Evolutionary conservation across 2,797 vertebrate genomes (phyloP).

Genomic region (Helicolenus hilgendorfi): DNA sequence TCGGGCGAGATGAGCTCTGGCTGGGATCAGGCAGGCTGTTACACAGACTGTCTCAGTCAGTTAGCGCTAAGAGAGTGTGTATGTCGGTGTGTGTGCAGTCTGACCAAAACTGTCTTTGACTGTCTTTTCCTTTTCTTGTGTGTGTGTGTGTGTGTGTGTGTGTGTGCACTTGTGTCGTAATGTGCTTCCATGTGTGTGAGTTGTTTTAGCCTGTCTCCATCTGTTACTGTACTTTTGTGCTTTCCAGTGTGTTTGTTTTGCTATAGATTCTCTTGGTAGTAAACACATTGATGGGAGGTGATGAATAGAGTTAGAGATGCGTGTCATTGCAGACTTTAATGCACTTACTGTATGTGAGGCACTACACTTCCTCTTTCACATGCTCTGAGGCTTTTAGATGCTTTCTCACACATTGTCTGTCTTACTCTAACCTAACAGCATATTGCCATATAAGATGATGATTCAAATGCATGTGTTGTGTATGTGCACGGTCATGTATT

Average conservation of each 20-base stretch:
- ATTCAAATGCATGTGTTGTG: slow-evolving; percentile 22
- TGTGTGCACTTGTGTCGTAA: background rate
- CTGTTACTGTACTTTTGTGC: slow-evolving; percentile 1
- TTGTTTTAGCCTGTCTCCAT: slow-evolving; percentile 20
- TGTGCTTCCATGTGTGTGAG: slow-evolving; percentile 24
- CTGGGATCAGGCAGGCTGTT: slow-evolving; percentile 70
- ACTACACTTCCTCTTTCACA: background rate
- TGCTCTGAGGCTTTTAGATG: slow-evolving; percentile 37
- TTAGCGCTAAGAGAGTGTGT: slow-evolving; percentile 39
- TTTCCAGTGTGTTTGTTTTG: background rate
- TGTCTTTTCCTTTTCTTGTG: background rate
- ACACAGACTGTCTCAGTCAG: slow-evolving; percentile 69
- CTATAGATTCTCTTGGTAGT: background rate
- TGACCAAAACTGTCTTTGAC: slow-evolving; percentile 34
- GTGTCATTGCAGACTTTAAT: slow-evolving; percentile 9
- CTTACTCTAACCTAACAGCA: slow-evolving; percentile 17
- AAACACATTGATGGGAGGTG: background rate
- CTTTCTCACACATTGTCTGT: slow-evolving; percentile 12
- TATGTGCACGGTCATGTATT: slow-evolving; percentile 29
- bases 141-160: background rate
- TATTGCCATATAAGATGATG: background rate
- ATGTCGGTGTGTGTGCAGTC: background rate
- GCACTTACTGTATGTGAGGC: slow-evolving; percentile 15
- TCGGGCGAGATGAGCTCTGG: slow-evolving; percentile 67
- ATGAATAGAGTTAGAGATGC: background rate